A percentile compares a stretch with the other conserved stretches of the same genome.
These are phyloP conservation scores for Rapana venosa DNA, from an alignment of 2,888 invertebrate species.

Conservation along the genomic window DNA sequence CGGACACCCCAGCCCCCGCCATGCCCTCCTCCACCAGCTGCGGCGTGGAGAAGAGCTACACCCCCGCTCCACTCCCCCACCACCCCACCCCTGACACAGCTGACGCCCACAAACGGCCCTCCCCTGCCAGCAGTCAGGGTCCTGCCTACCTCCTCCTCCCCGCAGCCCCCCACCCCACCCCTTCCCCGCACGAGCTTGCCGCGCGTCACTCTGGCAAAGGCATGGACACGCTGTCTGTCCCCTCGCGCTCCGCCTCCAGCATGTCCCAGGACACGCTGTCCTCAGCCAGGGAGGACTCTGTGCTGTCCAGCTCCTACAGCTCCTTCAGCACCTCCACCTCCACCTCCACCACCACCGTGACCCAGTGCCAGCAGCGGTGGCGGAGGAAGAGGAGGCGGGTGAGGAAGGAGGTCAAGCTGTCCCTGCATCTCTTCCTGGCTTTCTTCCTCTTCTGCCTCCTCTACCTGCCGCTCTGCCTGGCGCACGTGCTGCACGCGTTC, in stretches of 20 bases:
- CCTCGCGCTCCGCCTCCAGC: neutral
- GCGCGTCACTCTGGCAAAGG: neutral
- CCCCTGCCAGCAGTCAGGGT: neutral
- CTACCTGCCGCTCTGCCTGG: constrained; percentile 45
- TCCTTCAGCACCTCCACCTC: neutral
- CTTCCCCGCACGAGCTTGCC: neutral
- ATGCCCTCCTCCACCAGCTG: neutral
- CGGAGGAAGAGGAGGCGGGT: neutral
- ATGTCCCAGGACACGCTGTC: neutral
- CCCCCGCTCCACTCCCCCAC: neutral
- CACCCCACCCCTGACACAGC: too few species aligned
- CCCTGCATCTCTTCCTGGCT: constrained; percentile 43
- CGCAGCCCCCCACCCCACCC: neutral
- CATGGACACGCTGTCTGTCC: neutral
- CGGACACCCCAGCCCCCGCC: neutral
- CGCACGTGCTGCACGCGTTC: constrained; percentile 32
- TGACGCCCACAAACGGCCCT: neutral
- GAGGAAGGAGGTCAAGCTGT: constrained; percentile 39
- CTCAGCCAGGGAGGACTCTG: neutral
- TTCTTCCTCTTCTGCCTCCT: constrained; percentile 45
- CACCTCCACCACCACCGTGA: neutral
- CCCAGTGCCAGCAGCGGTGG: neutral
- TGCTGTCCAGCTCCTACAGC: neutral
- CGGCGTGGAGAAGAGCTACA: neutral
- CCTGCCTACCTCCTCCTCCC: neutral